Percentiles rank a stretch among this genome's conserved stretches.
Conservation (phyloP, 2,797 vertebrate genomes). For the Protonibea diacanthus region DNA sequence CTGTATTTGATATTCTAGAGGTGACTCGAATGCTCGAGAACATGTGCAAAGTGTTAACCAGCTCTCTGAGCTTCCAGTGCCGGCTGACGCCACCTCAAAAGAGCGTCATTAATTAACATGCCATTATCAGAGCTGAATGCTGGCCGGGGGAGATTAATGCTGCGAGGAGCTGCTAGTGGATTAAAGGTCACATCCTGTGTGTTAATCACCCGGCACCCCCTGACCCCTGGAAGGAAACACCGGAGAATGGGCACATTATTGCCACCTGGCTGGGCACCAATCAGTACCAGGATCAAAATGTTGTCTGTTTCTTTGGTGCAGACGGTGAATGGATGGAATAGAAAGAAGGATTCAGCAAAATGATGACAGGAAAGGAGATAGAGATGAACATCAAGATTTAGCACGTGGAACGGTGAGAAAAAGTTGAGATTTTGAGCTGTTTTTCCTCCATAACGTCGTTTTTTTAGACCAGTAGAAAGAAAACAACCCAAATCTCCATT, state of each 20-base stretch:
- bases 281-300: constrained; percentile 78
- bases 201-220: constrained; percentile 87
- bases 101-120: constrained; percentile 88
- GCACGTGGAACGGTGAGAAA: too few species aligned
- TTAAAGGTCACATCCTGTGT: constrained; percentile 90
- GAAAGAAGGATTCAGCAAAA: constrained; percentile 26
- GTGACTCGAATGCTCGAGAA: constrained; percentile 32
- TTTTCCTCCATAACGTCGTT: too few species aligned
- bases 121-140: constrained; percentile 83
- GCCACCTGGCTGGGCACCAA: constrained; percentile 84
- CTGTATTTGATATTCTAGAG: constrained; percentile 41
- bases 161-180: constrained; percentile 84
- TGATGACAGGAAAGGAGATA: constrained; percentile 6
- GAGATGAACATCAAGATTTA: neutral
- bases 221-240: constrained; percentile 88
- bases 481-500: too few species aligned
- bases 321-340: constrained; percentile 21
- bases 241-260: constrained; percentile 90
- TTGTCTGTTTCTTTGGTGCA: constrained; percentile 45
- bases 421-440: too few species aligned
- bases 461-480: too few species aligned
- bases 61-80: constrained; percentile 43
- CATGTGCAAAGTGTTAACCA: constrained; percentile 68
- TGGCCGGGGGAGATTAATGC: constrained; percentile 86
- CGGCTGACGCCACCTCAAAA: constrained; percentile 60